Percentiles rank a stretch among this genome's conserved stretches.
Conservation (phyloP, 64 coral and sea anemone species). For the Stylophora pistillata region DNA sequence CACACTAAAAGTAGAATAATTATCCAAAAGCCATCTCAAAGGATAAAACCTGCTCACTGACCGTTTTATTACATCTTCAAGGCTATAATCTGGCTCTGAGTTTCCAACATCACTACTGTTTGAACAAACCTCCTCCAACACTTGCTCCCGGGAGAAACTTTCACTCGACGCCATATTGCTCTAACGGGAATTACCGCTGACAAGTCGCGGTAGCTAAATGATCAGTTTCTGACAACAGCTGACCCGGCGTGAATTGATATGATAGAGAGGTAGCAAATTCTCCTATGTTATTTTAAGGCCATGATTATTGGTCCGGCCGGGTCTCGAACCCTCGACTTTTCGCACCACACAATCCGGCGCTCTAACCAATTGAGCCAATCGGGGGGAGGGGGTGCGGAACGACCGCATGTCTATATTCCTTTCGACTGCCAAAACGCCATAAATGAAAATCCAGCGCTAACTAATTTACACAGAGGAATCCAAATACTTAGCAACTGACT, state of each 20-base stretch:
- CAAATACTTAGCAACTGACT: too few relatives aligned
- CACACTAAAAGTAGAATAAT: conserved; percentile 35
- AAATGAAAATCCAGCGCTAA: too few relatives aligned
- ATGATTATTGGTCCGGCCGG: too few relatives aligned
- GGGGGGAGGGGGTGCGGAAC: too few relatives aligned
- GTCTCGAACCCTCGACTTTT: too few relatives aligned
- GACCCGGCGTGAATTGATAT: conserved; percentile 28
- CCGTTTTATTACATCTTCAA: conserved; percentile 30
- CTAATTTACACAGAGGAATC: too few relatives aligned
- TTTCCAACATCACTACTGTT: conserved; percentile 16
- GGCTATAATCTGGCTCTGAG: conserved; percentile 8
- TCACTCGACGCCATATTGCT: conserved; percentile 48
- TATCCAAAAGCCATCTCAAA: conserved; percentile 19
- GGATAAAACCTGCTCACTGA: conserved; percentile 40
- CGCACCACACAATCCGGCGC: too few relatives aligned
- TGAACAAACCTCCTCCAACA: conserved; percentile 40
- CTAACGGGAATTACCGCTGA: conserved; percentile 24
- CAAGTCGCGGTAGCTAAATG: conserved; percentile 46
- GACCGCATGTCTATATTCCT: too few relatives aligned
- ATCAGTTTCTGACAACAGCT: conserved; percentile 13
- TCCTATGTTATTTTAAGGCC: too few relatives aligned
- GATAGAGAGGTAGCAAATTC: too few relatives aligned
- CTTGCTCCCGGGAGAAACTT: conserved; percentile 12
- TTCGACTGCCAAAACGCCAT: too few relatives aligned
- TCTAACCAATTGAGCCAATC: too few relatives aligned